phyloP scores from a whole-genome alignment of 2,797 vertebrate species.

The Florisuga fusca region DNA sequence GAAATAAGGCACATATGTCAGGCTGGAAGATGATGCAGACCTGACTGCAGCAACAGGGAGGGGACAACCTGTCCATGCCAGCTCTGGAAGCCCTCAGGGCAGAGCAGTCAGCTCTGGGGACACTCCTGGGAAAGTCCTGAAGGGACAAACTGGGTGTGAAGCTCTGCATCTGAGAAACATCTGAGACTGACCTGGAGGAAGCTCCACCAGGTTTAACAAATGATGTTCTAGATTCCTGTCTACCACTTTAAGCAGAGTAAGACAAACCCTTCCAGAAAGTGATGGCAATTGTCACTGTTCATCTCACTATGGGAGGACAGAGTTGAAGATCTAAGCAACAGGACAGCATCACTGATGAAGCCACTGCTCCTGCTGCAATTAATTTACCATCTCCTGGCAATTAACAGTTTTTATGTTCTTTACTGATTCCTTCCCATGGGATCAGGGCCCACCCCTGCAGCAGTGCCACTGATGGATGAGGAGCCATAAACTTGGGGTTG shows the following conservation, averaged over 20 bases:
- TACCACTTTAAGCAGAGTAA: neutral
- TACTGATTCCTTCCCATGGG: neutral
- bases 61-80: accelerated
- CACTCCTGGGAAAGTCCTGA: neutral
- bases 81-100: neutral
- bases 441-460: too few relatives aligned
- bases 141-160: neutral
- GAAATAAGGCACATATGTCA: neutral
- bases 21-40: neutral
- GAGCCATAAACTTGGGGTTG: neutral
- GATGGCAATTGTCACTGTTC: neutral
- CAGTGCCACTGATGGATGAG: neutral
- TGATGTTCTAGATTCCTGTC: neutral
- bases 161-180: neutral
- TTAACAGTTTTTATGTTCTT: neutral
- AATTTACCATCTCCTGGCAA: neutral
- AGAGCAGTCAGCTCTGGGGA: neutral
- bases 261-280: neutral
- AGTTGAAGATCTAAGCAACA: neutral
- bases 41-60: neutral
- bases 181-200: neutral
- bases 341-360: neutral
- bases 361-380: neutral
- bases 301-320: neutral
- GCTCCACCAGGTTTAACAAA: neutral